Conservation (phyloP, 2,113 vertebrate species). For the Gymnobelideus leadbeateri region DNA sequence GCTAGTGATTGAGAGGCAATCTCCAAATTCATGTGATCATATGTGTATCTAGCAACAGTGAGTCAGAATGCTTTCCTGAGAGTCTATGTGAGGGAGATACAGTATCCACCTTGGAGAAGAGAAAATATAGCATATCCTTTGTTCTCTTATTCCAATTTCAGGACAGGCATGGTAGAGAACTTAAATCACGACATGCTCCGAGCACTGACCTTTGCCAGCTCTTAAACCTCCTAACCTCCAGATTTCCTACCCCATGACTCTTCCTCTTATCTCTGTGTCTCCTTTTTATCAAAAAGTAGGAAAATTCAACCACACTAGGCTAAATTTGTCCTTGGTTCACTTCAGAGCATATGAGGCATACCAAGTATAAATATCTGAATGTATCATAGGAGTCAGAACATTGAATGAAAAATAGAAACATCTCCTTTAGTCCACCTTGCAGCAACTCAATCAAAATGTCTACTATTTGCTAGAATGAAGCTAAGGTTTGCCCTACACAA, state of each 20-base stretch:
- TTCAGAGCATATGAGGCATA: no score
- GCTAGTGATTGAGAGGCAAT: not conserved
- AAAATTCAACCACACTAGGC: not conserved
- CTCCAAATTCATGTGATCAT: not conserved
- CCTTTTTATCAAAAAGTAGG: not conserved
- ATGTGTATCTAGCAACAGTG: not conserved
- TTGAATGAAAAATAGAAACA: not conserved
- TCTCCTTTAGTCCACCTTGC: not conserved
- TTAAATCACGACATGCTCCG: not conserved
- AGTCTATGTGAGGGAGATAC: not conserved
- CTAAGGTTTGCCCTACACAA: not conserved
- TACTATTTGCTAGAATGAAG: not conserved
- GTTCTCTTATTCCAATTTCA: not conserved
- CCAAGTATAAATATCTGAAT: not conserved
- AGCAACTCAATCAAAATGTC: not conserved
- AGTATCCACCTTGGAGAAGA: not conserved
- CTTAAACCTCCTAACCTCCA: not conserved
- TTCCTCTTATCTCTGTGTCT: not conserved
- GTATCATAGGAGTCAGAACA: not conserved
- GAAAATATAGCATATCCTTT: not conserved
- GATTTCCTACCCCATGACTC: not conserved
- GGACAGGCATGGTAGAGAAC: not conserved
- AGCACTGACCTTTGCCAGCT: not conserved
- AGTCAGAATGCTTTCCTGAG: not conserved
- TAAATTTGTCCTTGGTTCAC: not conserved